These are phyloP conservation scores for Liasis olivaceus DNA, from an alignment of 2,797 vertebrate species.

Conservation along the genomic window DNA sequence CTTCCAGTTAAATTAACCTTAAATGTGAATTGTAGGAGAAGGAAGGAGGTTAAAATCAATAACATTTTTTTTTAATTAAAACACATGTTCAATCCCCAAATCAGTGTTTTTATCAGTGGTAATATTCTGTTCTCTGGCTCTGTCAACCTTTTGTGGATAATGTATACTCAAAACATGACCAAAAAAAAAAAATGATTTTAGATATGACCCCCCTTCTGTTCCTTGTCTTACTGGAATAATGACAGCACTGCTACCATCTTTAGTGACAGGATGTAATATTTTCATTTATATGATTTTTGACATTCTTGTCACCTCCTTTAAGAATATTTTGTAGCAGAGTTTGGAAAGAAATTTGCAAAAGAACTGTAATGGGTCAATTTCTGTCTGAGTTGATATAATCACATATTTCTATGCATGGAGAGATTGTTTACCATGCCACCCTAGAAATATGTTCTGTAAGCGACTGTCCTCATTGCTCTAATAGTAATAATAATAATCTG, in stretches of 20 bases:
- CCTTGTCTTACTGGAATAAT: background rate
- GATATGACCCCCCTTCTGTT: background rate
- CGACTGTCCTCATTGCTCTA: background rate
- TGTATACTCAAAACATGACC: background rate
- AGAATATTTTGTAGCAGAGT: background rate
- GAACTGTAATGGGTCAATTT: background rate
- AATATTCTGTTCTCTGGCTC: too few relatives aligned
- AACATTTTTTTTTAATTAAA: too few relatives aligned
- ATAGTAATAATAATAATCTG: background rate
- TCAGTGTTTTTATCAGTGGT: too few relatives aligned
- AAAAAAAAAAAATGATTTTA: background rate
- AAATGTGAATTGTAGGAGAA: too few relatives aligned
- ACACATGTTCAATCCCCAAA: too few relatives aligned
- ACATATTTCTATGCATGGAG: background rate
- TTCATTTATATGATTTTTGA: background rate
- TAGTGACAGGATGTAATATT: background rate
- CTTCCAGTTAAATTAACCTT: too few relatives aligned
- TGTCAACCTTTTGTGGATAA: background rate
- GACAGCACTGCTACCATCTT: background rate
- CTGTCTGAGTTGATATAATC: background rate
- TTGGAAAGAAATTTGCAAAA: background rate
- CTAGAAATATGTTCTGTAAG: background rate
- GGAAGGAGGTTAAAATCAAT: too few relatives aligned
- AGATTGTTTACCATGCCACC: background rate
- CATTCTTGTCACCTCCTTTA: background rate